A percentile compares a stretch with the other conserved stretches of the same genome.
Evolutionary conservation across 2,888 invertebrate genomes (phyloP).

Genomic region (Uloborus plumipes): DNA sequence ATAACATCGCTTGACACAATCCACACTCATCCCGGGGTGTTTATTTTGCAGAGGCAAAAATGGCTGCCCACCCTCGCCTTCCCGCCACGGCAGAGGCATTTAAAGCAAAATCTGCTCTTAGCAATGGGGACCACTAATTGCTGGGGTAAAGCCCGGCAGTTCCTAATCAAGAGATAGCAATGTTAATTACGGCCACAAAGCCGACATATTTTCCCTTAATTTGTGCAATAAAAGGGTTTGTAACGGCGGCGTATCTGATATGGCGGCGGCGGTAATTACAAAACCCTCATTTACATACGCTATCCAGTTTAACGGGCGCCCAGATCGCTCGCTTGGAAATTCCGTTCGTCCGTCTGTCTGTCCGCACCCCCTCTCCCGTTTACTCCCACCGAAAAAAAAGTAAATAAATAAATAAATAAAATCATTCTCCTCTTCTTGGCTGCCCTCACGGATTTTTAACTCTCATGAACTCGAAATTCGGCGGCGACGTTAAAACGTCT

Average conservation of each 20-base stretch:
- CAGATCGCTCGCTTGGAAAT: conserved; percentile 59
- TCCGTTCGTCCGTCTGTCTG: conserved; percentile 23
- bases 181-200: conserved; percentile 65
- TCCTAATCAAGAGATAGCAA: conserved; percentile 65
- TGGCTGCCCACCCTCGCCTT: conserved; percentile 6
- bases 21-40: conserved; percentile 50
- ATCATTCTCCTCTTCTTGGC: conserved; percentile 17
- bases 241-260: conserved; percentile 60
- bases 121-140: conserved; percentile 59
- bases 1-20: conserved; percentile 60
- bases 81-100: conserved; percentile 37
- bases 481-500: conserved; percentile 56
- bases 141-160: conserved; percentile 48
- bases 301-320: conserved; percentile 43
- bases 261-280: conserved; percentile 60
- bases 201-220: conserved; percentile 64
- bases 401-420: conserved; percentile 6
- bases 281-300: conserved; percentile 62
- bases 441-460: background rate
- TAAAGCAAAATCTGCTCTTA: conserved; percentile 59
- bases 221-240: conserved; percentile 65
- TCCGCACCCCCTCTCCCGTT: conserved; percentile 4
- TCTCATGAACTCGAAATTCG: conserved; percentile 12
- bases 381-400: conserved; percentile 4
- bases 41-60: conserved; percentile 54